Evolutionary conservation across 2,888 invertebrate genomes (phyloP), one percentile per base, ranked within the genome.

Genomic region (Eurois occulta): DNA sequence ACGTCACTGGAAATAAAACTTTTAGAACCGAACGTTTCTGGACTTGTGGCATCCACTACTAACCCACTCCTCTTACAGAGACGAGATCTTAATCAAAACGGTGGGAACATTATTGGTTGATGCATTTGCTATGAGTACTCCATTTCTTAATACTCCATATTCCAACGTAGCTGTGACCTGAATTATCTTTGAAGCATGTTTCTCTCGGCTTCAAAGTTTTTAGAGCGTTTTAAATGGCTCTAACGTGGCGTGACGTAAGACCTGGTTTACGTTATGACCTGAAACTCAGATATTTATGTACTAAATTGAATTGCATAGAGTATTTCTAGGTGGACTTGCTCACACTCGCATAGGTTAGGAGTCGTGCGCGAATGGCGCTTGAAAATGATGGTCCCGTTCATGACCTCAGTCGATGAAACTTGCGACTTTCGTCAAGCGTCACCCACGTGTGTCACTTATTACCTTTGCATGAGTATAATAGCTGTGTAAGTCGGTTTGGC

Each of bases 181-280:
- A 85, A 83, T 85, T 83, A 77, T 83, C 73, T 77, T 71, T 24
- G 73, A 73, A 72, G 75, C 86, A 77, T 79, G 79, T 85, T 80
- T 69, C 72, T 75, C 74, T 32, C 77, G 48, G 72, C 72, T 81
- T 75, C 60, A 71, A 79, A 85, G 62, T 87, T 81, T 85, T 79
- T 83, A 76, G 86, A 87, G 86, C 83, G 79, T 83, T 85, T 75
- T 77, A 80, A 87, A 87, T 78, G 76, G 65, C 69, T 74, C 70
- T 75, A 81, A 83, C 85, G 79, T 79, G 38, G 65, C 81, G 64
- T 85, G 18, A 74, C 77, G 71, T 73, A 71, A 85, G 81, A 81
- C 76, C 85, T 73, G 75, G 72, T 83, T 83, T 74, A 77, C 21
- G 75, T 64, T 73, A 64, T 52, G 65, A 78, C 66, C 71, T 32